A percentile compares a stretch with the other conserved stretches of the same genome.
These are phyloP conservation scores for Vultur gryphus DNA, from an alignment of 2,797 vertebrate genomes.

Conservation along the genomic window DNA sequence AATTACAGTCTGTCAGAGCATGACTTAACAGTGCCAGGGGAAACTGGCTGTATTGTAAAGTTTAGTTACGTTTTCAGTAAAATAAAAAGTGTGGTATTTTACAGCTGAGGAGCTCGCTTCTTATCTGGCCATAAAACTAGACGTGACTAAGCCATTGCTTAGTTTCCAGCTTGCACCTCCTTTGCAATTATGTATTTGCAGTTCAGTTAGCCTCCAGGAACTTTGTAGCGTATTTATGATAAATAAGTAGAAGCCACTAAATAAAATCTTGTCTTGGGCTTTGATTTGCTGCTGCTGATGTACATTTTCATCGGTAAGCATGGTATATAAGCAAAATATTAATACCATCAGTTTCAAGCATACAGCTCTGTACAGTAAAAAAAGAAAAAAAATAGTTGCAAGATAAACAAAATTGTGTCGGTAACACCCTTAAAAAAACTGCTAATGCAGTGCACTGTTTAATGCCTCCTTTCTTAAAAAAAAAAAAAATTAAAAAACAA, in stretches of 20 bases:
- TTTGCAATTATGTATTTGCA: fast-evolving
- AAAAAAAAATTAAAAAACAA: not conserved
- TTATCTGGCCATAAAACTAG: not conserved
- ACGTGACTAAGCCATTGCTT: not conserved
- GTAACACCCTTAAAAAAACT: not conserved
- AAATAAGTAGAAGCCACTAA: not conserved
- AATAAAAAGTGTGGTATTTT: not conserved
- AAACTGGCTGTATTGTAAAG: not conserved
- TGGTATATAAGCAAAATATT: not conserved
- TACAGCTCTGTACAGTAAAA: not conserved
- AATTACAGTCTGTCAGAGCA: not conserved
- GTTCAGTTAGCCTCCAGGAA: not conserved
- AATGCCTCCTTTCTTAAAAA: not conserved
- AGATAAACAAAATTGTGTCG: not conserved
- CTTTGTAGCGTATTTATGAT: not conserved
- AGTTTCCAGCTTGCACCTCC: not conserved
- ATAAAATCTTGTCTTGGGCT: not conserved
- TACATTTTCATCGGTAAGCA: not conserved
- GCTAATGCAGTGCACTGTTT: not conserved
- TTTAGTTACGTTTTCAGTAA: not conserved
- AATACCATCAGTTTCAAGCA: not conserved
- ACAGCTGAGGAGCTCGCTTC: not conserved
- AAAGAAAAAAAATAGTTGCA: not conserved
- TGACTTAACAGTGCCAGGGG: not conserved
- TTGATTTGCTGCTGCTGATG: not conserved